A percentile compares a stretch with the other conserved stretches of the same genome.
These are phyloP conservation scores for Silurus meridionalis DNA, from an alignment of 2,113 vertebrate species.

Conservation along the genomic window DNA sequence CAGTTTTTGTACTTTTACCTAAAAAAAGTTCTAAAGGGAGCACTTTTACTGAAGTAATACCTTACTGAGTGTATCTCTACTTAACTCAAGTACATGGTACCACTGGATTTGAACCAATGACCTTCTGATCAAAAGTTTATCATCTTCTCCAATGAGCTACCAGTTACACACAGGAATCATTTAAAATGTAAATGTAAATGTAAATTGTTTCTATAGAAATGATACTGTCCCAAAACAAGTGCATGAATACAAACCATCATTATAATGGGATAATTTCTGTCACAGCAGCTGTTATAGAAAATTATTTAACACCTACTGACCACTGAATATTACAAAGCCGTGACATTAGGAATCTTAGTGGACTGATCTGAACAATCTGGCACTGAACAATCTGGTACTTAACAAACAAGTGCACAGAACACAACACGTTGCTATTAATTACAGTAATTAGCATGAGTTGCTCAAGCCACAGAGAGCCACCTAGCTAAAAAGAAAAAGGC, in stretches of 20 bases:
- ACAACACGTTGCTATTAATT: constrained; percentile 43
- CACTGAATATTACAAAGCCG: not conserved
- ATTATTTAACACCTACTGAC: not conserved
- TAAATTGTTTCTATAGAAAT: not conserved
- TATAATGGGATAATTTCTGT: not conserved
- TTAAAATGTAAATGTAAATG: not conserved
- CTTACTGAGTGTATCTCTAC: too few relatives aligned
- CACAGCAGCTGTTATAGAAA: not conserved
- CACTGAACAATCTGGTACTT: not conserved
- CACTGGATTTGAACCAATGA: too few relatives aligned
- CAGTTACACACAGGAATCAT: not conserved
- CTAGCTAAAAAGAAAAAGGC: constrained; percentile 1
- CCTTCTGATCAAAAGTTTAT: too few relatives aligned
- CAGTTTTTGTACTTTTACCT: too few relatives aligned
- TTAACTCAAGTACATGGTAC: too few relatives aligned
- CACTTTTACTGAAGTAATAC: too few relatives aligned
- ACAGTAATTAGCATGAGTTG: constrained; percentile 44
- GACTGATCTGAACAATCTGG: not conserved
- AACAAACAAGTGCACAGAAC: not conserved
- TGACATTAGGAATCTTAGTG: not conserved
- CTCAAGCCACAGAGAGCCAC: constrained; percentile 2
- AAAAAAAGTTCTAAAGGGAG: too few relatives aligned
- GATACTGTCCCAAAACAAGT: not conserved
- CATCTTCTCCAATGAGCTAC: too few relatives aligned
- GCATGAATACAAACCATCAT: not conserved